phyloP scores from a whole-genome alignment of 2,888 invertebrate species.

The Cerastoderma edule region DNA sequence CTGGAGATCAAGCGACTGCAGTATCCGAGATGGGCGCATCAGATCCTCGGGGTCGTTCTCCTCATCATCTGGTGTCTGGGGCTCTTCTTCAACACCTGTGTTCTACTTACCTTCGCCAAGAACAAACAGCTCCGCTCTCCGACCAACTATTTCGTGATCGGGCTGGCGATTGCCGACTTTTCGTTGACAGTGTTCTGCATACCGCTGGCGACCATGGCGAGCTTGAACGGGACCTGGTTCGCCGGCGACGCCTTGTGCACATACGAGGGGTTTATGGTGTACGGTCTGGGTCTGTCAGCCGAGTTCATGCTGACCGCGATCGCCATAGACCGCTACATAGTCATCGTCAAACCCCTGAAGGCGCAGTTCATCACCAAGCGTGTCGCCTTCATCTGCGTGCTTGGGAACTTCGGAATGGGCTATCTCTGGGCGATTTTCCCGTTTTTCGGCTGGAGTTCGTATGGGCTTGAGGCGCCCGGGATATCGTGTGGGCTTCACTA shows the following conservation, averaged over 20 bases:
- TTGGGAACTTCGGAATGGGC: conserved; percentile 55
- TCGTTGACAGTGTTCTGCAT: conserved; percentile 57
- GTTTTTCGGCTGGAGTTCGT: conserved; percentile 76
- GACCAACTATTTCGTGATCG: conserved; percentile 72
- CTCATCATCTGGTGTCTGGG: conserved; percentile 43
- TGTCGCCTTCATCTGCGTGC: conserved; percentile 51
- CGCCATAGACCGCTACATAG: conserved; percentile 71
- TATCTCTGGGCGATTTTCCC: conserved; percentile 73
- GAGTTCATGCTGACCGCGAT: conserved; percentile 72
- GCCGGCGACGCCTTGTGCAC: conserved; percentile 58
- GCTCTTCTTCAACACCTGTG: conserved; percentile 52
- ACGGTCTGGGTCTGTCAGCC: conserved; percentile 68
- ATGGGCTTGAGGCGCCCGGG: conserved; percentile 69
- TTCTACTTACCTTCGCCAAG: conserved; percentile 60
- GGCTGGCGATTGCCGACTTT: conserved; percentile 67
- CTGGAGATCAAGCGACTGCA: conserved; percentile 23
- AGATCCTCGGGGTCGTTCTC: conserved; percentile 29
- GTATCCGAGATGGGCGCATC: conserved; percentile 33
- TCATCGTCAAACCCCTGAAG: conserved; percentile 72
- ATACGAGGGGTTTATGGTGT: conserved; percentile 70
- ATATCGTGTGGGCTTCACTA: conserved; percentile 70
- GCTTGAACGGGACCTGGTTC: conserved; percentile 55
- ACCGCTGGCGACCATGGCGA: conserved; percentile 54
- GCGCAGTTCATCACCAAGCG: conserved; percentile 61
- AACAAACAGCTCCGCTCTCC: conserved; percentile 68